These are phyloP conservation scores for Bubo blakistoni DNA, from an alignment of 2,113 vertebrate genomes.

Conservation along the genomic window DNA sequence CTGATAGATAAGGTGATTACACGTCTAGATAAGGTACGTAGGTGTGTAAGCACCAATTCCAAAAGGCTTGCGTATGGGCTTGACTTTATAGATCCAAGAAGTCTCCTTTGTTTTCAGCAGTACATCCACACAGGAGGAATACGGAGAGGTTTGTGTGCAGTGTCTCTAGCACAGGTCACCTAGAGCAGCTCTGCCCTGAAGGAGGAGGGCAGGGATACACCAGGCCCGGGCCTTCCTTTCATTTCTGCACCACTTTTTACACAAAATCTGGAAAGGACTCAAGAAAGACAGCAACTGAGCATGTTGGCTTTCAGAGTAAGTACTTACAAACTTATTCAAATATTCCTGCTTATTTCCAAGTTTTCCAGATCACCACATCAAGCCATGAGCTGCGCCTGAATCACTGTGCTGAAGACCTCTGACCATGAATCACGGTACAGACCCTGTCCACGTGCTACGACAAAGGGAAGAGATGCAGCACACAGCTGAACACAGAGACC, in stretches of 20 bases:
- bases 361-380: background rate
- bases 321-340: background rate
- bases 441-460: fast-evolving
- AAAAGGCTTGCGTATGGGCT: background rate
- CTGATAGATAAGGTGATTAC: background rate
- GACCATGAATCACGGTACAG: background rate
- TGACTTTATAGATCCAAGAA: background rate
- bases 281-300: background rate
- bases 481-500: background rate
- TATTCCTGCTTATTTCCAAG: background rate
- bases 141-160: background rate
- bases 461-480: background rate
- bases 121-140: background rate
- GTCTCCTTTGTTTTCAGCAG: background rate
- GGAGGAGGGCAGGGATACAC: background rate
- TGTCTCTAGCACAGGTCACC: background rate
- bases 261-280: background rate
- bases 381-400: background rate
- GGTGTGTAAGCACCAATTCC: background rate
- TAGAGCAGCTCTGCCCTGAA: background rate
- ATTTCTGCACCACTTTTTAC: background rate
- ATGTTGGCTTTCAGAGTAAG: background rate
- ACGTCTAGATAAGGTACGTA: background rate
- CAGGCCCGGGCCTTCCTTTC: background rate
- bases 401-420: background rate